Base-by-base conservation (phyloP, 1,140 invertebrate genomes). In the Drosophila melanica region DNA sequence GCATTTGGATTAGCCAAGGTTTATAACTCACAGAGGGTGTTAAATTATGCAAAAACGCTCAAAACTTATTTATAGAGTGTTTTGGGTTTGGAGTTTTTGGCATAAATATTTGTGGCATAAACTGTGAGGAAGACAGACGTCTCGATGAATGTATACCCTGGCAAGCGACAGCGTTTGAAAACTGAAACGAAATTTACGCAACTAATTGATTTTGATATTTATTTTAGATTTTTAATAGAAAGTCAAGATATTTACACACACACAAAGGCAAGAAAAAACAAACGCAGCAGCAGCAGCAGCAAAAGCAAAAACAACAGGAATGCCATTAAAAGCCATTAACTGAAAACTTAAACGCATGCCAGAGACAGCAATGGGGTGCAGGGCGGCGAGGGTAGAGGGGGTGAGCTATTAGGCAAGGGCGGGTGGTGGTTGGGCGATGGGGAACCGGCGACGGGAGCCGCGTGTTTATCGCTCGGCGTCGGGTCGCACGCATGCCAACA, bases 271-370 rank as follows among this genome's bases (percentile, higher is more conserved):
- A 65, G 57, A 68, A 33, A 68, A 65, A 48, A 53, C 18, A 45
- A 48, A 27, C 10, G 45, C 35, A 57, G 33, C 33, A 35, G 33
- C 33, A 35, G 27, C 27, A 27, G 27, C 27, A 27, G 27, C 27
- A 27, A 27, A 27, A 27, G 4, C 42, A 67, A 51, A 60, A 58
- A 62, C 67, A 66, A 71, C 53, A 58, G 74, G 69, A 76, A 76
- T 73, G 82, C 82, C 82, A 87, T 87, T 87, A 87, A 87, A 87
- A 87, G 82, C 82, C 84, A 87, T 87, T 87, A 87, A 87, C 82
- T 87, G 79, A 82, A 87, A 89, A 87, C 82, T 87, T 87, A 87
- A 87, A 89, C 82, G 82, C 82, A 87, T 89, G 84, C 82, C 84
- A 79, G 65, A 86, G 82, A 86, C 71, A 87, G 79, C 53, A 37